These are phyloP conservation scores for Zygothrica quintamaculata DNA, from an alignment of 2,888 invertebrate genomes.

Conservation along the genomic window DNA sequence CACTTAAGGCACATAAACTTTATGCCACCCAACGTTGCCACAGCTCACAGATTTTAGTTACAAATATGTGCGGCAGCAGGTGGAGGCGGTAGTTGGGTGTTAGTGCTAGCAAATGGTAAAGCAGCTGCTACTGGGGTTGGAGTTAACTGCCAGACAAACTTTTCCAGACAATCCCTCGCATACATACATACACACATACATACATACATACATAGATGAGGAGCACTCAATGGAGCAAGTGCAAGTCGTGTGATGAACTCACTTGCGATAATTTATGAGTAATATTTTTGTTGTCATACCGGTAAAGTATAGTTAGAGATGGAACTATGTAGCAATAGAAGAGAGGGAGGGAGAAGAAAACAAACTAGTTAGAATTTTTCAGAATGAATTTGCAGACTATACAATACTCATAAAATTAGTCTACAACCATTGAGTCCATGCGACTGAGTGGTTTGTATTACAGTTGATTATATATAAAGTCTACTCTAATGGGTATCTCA, in stretches of 20 bases:
- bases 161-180: slow-evolving; percentile 36
- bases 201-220: no score
- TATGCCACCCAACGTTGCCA: slow-evolving; percentile 32
- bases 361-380: no score
- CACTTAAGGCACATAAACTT: slow-evolving; percentile 51
- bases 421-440: no score
- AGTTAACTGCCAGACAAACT: slow-evolving; percentile 54
- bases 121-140: slow-evolving; percentile 21
- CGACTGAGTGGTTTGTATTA: no score
- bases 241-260: slow-evolving; percentile 70
- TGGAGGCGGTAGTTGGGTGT: neutral
- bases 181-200: slow-evolving; percentile 18
- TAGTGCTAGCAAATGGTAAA: slow-evolving; percentile 7
- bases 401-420: no score
- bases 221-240: slow-evolving; percentile 36
- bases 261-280: slow-evolving; percentile 75
- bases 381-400: no score
- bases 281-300: slow-evolving; percentile 67
- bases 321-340: neutral
- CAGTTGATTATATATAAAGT: no score
- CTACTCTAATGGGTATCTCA: no score
- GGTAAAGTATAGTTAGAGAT: neutral
- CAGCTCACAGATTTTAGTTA: slow-evolving; percentile 62
- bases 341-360: neutral
- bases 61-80: slow-evolving; percentile 49